A percentile compares a stretch with the other conserved stretches of the same genome.
Evolutionary conservation across 2,113 vertebrate species (phyloP).

Genomic region (Poeciliopsis retropinna): DNA sequence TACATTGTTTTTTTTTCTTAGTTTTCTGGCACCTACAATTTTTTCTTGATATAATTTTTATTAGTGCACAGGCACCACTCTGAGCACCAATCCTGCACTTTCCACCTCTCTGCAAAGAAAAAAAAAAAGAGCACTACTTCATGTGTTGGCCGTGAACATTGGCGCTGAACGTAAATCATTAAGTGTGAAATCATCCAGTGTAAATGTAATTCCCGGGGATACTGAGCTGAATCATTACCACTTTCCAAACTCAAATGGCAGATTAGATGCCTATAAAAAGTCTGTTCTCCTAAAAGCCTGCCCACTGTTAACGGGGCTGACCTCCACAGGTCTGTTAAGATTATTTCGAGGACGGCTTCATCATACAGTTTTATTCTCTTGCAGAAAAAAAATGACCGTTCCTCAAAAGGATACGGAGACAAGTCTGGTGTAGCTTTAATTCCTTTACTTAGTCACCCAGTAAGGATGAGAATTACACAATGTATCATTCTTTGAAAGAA

Average conservation of each 20-base stretch:
- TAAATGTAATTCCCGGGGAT: conserved; percentile 5
- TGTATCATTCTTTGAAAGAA: conserved; percentile 75
- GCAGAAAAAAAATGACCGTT: conserved; percentile 73
- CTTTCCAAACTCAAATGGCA: conserved; percentile 43
- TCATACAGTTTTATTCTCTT: conserved; percentile 60
- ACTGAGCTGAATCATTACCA: conserved; percentile 48
- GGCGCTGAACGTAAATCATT: conserved; percentile 28
- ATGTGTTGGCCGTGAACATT: not conserved
- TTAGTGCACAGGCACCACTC: not conserved
- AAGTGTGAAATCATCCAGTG: conserved; percentile 21
- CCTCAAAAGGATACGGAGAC: conserved; percentile 68
- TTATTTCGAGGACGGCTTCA: conserved; percentile 68
- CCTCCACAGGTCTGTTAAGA: conserved; percentile 56
- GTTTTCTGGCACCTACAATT: not conserved
- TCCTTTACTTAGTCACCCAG: conserved; percentile 70
- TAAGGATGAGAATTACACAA: conserved; percentile 67
- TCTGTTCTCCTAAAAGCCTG: conserved; percentile 37
- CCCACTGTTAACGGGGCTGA: conserved; percentile 39
- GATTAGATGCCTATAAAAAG: conserved; percentile 45
- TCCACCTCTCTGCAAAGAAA: not conserved
- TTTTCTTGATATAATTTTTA: not conserved
- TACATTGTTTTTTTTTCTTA: not conserved
- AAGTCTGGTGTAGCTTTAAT: conserved; percentile 67
- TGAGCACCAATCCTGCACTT: not conserved
- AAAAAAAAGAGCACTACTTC: conserved; percentile 4